Base-by-base conservation (phyloP, 2,797 vertebrate genomes). In the Smutsia temminckii region DNA sequence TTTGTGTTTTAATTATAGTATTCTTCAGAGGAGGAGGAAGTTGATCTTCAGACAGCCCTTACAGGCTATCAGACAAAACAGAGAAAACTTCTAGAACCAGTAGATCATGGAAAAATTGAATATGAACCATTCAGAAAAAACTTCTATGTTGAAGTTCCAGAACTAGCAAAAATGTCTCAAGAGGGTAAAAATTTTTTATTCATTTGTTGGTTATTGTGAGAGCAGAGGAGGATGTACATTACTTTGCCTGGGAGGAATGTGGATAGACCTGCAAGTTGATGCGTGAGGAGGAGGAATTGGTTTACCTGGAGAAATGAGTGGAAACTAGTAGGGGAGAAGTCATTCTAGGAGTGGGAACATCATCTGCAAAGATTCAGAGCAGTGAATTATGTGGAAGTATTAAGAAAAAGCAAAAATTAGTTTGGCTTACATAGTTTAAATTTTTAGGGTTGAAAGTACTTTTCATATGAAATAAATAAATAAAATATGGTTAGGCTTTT, bases 11-110 rank as follows among this genome's bases (percentile, higher is more conserved):
- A 96, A 97, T 51, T 95, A 2, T 75, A 99, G 99, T 99, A 99
- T 98, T 99, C 99, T 0, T 99, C 99, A 93, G 99, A 99, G 96
- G 99, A 99, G 87, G 99, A 99, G 97, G 99, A 99, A 91, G 99
- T 99, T 94, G 99, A 99, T 97, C 98, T 99, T 96, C 99, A 99
- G 98, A 99, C 99, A 0, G 99, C 99, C 69, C 98, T 99, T 71
- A 99, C 99, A 8, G 99, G 99, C 74, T 99, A 99, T 92, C 99
- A 99, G 98, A 99, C 99, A 86, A 99, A 99, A 98, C 99, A 99
- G 98, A 99, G 99, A 97, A 99, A 99, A 95, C 97, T 99, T 80
- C 98, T 99, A 34, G 99, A 99, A 98, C 99, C 99, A 13, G 99
- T 99, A 25, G 99, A 99, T 98, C 99, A 99, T 92, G 98, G 99